These are phyloP conservation scores for Oncopeltus fasciatus DNA, from an alignment of 1,140 invertebrate species.

Conservation along the genomic window DNA sequence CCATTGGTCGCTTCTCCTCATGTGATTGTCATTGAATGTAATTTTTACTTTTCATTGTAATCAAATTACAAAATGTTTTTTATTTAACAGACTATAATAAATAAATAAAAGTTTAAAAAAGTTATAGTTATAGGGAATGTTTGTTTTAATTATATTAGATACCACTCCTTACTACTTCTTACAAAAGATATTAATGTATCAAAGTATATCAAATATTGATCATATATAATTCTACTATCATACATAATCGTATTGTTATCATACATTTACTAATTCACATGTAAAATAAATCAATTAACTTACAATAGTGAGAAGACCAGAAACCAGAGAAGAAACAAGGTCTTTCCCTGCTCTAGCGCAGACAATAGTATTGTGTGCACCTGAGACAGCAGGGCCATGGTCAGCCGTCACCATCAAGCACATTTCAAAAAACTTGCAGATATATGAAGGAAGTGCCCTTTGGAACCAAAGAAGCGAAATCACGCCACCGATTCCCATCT, in stretches of 20 bases:
- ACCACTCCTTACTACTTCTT: too few relatives aligned
- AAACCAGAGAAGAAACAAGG: slow-evolving; percentile 89
- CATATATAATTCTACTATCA: too few relatives aligned
- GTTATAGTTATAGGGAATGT: background rate
- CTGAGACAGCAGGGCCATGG: slow-evolving; percentile 96
- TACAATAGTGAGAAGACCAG: slow-evolving; percentile 93
- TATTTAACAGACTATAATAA: too few relatives aligned
- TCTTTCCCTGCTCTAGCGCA: slow-evolving; percentile 98
- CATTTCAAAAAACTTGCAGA: slow-evolving; percentile 98
- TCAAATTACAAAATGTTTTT: too few relatives aligned
- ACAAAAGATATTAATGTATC: too few relatives aligned
- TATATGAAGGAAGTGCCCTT: slow-evolving; percentile 80
- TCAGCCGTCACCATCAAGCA: slow-evolving; percentile 98
- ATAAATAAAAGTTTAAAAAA: too few relatives aligned
- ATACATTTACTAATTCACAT: too few relatives aligned
- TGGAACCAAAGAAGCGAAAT: slow-evolving; percentile 98
- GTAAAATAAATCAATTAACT: slow-evolving; percentile 25
- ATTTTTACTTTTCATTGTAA: too few relatives aligned
- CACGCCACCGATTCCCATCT: slow-evolving; percentile 93
- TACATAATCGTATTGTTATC: too few relatives aligned
- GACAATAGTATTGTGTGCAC: slow-evolving; percentile 98
- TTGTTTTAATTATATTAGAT: background rate
- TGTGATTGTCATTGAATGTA: too few relatives aligned
- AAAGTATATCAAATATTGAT: too few relatives aligned
- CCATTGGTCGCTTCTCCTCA: too few relatives aligned